A percentile compares a stretch with the other conserved stretches of the same genome.
phyloP scores from a whole-genome alignment of 2,888 invertebrate species.

The Cancer borealis region DNA sequence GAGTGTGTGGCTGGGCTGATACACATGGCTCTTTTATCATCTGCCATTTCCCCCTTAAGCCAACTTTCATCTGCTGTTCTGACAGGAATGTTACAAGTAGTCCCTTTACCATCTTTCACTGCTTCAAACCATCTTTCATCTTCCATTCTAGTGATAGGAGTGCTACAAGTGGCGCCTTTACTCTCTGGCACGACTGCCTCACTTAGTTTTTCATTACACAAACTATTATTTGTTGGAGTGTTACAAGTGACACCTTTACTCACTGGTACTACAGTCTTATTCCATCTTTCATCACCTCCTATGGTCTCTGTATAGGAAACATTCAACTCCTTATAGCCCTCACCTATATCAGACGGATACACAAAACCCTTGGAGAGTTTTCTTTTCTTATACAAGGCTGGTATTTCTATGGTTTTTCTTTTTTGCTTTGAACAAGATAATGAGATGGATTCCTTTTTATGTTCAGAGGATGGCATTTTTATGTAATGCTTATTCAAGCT shows the following conservation, averaged over 20 bases:
- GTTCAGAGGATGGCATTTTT: not conserved
- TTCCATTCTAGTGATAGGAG: not conserved
- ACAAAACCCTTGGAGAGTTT: conserved; percentile 38
- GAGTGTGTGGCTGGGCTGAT: not conserved
- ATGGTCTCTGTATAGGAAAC: conserved; percentile 38
- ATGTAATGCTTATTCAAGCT: too few relatives aligned
- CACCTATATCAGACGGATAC: conserved; percentile 46
- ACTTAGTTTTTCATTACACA: not conserved
- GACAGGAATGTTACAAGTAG: not conserved
- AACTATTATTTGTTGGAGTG: not conserved
- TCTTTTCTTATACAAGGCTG: conserved; percentile 47
- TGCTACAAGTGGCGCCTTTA: not conserved
- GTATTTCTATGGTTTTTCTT: conserved; percentile 29
- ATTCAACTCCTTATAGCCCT: conserved; percentile 39
- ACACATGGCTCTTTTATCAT: not conserved
- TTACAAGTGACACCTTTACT: not conserved
- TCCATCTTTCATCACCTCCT: not conserved
- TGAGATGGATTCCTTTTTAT: not conserved
- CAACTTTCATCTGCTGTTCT: not conserved
- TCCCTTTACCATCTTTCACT: not conserved
- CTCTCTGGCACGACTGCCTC: not conserved
- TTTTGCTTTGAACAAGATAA: not conserved
- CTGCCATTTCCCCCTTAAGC: not conserved
- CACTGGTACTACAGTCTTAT: not conserved
- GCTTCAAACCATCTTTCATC: not conserved